Percentiles rank a stretch among this genome's conserved stretches.
phyloP scores from a whole-genome alignment of 2,797 vertebrate genomes.

The Neopelma chrysocephalum region DNA sequence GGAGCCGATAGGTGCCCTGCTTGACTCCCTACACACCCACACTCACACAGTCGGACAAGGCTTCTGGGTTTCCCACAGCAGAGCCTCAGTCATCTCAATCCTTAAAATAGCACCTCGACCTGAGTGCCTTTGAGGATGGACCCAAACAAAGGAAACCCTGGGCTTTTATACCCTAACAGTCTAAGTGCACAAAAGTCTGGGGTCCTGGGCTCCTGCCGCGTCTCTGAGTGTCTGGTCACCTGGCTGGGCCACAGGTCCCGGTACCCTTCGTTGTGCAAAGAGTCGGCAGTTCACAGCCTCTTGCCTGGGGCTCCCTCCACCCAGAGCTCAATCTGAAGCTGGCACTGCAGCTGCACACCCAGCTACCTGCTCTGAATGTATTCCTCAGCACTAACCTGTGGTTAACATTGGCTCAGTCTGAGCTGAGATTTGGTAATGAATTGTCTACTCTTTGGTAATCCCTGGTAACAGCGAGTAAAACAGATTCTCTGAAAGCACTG shows the following conservation, averaged over 20 bases:
- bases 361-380: background rate
- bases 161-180: background rate
- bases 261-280: background rate
- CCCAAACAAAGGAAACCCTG: background rate
- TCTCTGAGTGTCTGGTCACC: rapidly evolving
- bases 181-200: background rate
- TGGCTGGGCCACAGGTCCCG: background rate
- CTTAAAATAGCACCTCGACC: background rate
- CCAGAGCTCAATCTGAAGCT: background rate
- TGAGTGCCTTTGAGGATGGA: background rate
- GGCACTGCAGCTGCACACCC: background rate
- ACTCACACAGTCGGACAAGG: background rate
- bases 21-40: too few species aligned
- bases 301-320: background rate
- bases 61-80: background rate
- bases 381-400: background rate
- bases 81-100: background rate
- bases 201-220: rapidly evolving
- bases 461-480: background rate
- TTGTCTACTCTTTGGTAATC: background rate
- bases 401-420: background rate
- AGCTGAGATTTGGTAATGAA: background rate
- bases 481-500: background rate
- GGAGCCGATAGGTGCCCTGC: background rate
- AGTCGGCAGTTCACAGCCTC: background rate